phyloP scores from a whole-genome alignment of 2,888 invertebrate genomes.

The Lacanobia oleracea region DNA sequence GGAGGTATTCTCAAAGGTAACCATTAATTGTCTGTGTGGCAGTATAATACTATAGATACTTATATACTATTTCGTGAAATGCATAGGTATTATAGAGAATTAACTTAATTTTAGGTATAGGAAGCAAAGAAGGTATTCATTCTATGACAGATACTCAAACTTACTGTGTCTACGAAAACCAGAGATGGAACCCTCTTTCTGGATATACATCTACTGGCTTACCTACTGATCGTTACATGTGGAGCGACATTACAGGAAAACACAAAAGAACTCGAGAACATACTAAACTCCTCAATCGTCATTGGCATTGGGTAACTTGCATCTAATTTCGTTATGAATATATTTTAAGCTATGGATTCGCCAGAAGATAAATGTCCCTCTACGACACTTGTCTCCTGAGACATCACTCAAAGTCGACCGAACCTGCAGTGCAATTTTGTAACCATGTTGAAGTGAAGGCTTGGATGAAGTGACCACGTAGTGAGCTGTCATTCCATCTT shows the following conservation, averaged over 20 bases:
- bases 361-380: not conserved
- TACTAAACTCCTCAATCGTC: slow-evolving; percentile 95
- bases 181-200: slow-evolving; percentile 97
- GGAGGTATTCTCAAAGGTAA: slow-evolving; percentile 94
- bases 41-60: too few relatives aligned
- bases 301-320: slow-evolving; percentile 95
- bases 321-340: slow-evolving; percentile 9
- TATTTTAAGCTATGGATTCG: slow-evolving; percentile 4
- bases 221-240: slow-evolving; percentile 96
- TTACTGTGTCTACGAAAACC: slow-evolving; percentile 98
- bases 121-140: slow-evolving; percentile 88
- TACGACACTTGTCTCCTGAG: not conserved
- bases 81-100: not conserved
- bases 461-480: too few relatives aligned
- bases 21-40: not conserved
- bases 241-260: slow-evolving; percentile 97
- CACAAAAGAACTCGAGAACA: slow-evolving; percentile 96
- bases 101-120: slow-evolving; percentile 75
- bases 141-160: slow-evolving; percentile 96
- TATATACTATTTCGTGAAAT: not conserved
- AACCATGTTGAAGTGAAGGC: too few relatives aligned
- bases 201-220: slow-evolving; percentile 96
- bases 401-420: not conserved
- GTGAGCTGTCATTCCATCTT: too few relatives aligned
- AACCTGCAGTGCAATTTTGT: too few relatives aligned